Conservation (phyloP, 2,888 invertebrate species). For the Allolobophora icterica region DNA sequence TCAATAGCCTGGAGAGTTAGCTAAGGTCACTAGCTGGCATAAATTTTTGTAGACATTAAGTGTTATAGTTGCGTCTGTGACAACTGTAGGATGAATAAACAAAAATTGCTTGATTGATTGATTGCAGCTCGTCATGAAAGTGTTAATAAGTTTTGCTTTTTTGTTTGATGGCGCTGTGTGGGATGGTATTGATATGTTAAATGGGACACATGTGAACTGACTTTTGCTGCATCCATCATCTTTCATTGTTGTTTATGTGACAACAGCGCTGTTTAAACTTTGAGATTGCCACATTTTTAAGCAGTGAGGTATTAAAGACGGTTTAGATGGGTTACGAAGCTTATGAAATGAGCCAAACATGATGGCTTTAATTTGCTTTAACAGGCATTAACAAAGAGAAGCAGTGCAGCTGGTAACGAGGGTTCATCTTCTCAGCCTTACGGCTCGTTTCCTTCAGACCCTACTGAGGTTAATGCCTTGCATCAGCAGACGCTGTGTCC, state of each 20-base stretch:
- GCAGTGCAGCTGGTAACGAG: slow-evolving; percentile 22
- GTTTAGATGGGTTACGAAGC: not conserved
- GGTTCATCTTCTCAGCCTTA: not conserved
- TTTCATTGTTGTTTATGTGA: not conserved
- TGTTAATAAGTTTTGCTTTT: not conserved
- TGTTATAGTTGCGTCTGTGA: no score
- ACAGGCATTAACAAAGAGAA: slow-evolving; percentile 6
- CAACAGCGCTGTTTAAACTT: not conserved
- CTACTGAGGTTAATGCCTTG: not conserved
- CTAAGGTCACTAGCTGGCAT: no score
- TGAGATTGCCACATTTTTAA: not conserved
- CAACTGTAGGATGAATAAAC: no score
- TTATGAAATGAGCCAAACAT: not conserved
- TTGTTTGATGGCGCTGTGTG: not conserved
- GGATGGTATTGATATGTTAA: not conserved
- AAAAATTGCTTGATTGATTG: no score
- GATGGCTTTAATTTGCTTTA: not conserved
- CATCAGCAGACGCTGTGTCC: not conserved
- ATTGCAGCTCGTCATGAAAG: no score
- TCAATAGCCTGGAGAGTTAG: no score
- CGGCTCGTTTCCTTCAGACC: not conserved
- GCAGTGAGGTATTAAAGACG: not conserved
- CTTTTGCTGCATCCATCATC: not conserved
- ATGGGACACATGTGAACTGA: not conserved
- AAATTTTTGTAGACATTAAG: no score